Conservation (phyloP, 2,113 vertebrate species). For the Lasiurus borealis region DNA sequence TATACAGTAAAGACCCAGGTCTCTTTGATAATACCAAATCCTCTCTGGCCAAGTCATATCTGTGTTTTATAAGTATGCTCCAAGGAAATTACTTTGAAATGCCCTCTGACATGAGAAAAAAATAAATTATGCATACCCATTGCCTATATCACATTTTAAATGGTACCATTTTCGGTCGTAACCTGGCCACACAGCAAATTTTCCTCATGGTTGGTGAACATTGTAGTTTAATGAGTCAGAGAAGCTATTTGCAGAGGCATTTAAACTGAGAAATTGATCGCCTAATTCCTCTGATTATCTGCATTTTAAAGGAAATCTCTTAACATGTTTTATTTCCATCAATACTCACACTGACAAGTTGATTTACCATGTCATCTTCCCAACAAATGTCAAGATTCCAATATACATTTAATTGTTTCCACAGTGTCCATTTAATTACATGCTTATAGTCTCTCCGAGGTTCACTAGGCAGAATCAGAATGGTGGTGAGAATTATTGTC, state of each 20-base stretch:
- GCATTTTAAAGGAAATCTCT: not conserved
- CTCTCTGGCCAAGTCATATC: not conserved
- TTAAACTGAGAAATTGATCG: slow-evolving; percentile 28
- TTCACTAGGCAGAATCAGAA: not conserved
- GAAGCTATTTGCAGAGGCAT: not conserved
- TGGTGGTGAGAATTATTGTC: not conserved
- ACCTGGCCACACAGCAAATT: not conserved
- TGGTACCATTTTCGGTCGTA: not conserved
- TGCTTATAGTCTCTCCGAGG: not conserved
- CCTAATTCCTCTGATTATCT: not conserved
- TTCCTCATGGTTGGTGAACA: not conserved
- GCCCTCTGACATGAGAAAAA: not conserved
- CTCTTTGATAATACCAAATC: not conserved
- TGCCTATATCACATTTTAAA: slow-evolving; percentile 14
- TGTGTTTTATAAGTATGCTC: not conserved
- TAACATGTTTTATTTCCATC: not conserved
- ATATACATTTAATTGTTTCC: not conserved
- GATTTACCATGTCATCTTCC: not conserved
- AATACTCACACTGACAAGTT: not conserved
- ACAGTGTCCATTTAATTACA: not conserved
- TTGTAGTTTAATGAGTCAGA: not conserved
- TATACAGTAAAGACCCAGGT: not conserved
- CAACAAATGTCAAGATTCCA: not conserved
- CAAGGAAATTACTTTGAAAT: slow-evolving; percentile 14
- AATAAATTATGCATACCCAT: not conserved